Evolutionary conservation across 2,888 invertebrate genomes (phyloP).

Genomic region (Aelia acuminata): DNA sequence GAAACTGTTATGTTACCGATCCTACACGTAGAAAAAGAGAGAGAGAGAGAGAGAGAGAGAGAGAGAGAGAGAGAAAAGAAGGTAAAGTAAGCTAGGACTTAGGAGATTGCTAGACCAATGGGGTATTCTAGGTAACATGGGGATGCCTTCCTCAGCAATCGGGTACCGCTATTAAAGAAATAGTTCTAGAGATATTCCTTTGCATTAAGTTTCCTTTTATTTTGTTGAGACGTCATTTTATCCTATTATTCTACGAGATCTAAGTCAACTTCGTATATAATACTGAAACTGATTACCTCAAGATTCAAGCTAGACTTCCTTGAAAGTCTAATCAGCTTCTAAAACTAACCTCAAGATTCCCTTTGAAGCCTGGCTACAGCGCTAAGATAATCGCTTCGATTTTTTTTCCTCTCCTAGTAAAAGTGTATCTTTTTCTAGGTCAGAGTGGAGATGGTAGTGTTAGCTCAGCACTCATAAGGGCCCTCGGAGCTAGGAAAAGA

Average conservation of each 20-base stretch:
- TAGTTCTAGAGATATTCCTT: neutral
- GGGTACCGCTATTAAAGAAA: neutral
- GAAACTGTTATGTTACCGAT: constrained; percentile 21
- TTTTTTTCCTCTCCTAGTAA: neutral
- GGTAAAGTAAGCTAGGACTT: neutral
- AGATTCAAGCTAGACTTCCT: neutral
- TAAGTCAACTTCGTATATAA: neutral
- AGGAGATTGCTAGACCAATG: neutral
- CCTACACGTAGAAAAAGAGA: no score
- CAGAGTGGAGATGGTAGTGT: neutral
- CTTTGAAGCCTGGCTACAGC: neutral
- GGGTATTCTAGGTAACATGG: neutral
- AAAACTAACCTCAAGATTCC: neutral
- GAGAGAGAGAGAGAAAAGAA: neutral
- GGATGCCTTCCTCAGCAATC: neutral
- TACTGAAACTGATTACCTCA: neutral
- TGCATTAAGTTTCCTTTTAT: neutral
- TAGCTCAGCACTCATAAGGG: constrained; percentile 42
- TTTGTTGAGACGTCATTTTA: neutral
- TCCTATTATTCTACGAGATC: no score
- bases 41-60: no score
- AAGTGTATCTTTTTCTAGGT: neutral
- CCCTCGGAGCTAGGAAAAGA: constrained; percentile 26
- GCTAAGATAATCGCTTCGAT: neutral
- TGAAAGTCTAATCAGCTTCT: neutral